A percentile compares a stretch with the other conserved stretches of the same genome.
Conservation (phyloP, 2,888 invertebrate species). For the Didymodactylos carnosus region DNA sequence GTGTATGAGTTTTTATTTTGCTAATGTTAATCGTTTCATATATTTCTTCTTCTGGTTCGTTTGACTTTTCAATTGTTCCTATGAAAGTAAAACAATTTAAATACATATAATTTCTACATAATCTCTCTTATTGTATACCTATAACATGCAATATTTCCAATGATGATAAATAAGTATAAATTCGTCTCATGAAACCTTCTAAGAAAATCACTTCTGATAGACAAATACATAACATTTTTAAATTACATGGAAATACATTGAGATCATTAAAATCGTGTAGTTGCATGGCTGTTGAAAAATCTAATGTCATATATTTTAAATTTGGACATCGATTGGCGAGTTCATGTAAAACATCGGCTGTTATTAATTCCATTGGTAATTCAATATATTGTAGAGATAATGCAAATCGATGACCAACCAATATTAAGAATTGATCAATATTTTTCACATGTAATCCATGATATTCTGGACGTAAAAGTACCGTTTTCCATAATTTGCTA, state of each 20-base stretch:
- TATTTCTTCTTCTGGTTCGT: conserved; percentile 89
- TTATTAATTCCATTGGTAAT: conserved; percentile 80
- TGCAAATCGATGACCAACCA: conserved; percentile 55
- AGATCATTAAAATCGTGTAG: conserved; percentile 96
- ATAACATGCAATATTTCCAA: conserved; percentile 86
- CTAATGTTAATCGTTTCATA: conserved; percentile 94
- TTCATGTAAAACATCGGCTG: conserved; percentile 85
- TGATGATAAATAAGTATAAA: conserved; percentile 96
- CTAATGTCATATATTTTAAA: conserved; percentile 54
- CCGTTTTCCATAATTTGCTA: conserved; percentile 77
- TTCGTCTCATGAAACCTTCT: conserved; percentile 98
- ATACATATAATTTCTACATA: neutral
- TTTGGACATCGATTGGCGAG: conserved; percentile 79
- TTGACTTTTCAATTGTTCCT: conserved; percentile 43
- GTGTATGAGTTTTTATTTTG: conserved; percentile 88
- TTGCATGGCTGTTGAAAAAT: conserved; percentile 72
- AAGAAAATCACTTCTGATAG: conserved; percentile 97
- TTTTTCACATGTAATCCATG: conserved; percentile 65
- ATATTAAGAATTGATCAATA: conserved; percentile 60
- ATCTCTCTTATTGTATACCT: conserved; percentile 42
- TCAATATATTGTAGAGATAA: conserved; percentile 72
- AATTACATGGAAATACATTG: conserved; percentile 89
- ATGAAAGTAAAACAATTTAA: neutral
- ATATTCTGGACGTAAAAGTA: conserved; percentile 82
- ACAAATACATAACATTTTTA: conserved; percentile 81